phyloP scores from a whole-genome alignment of 2,113 vertebrate genomes.

The Alethe castanea region DNA sequence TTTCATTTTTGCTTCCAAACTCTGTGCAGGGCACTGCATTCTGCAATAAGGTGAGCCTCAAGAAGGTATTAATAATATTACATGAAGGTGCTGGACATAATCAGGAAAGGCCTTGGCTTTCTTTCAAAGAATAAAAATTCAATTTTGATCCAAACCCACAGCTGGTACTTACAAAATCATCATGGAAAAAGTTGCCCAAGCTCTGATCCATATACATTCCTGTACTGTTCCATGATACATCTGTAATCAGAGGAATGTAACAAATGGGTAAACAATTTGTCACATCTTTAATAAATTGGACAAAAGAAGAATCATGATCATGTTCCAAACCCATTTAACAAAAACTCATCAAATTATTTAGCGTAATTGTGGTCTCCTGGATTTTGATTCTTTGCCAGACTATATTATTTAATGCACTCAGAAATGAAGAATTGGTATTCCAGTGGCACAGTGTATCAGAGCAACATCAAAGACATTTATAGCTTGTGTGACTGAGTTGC shows the following conservation, averaged over 20 bases:
- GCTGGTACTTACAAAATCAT: neutral
- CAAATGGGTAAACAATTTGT: neutral
- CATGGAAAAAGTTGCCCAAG: neutral
- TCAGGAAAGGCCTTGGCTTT: neutral
- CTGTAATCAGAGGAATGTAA: neutral
- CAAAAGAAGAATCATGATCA: neutral
- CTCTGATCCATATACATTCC: neutral
- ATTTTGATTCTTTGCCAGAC: conserved; percentile 28
- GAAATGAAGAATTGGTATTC: conserved; percentile 37
- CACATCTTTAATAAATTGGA: neutral
- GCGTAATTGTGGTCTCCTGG: neutral
- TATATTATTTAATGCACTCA: conserved; percentile 15
- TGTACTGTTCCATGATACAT: neutral
- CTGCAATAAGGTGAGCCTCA: neutral
- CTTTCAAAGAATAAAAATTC: neutral
- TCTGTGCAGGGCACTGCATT: neutral
- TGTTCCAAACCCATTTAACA: conserved; percentile 3
- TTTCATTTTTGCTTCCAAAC: neutral
- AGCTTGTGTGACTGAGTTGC: neutral
- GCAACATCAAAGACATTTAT: conserved; percentile 35
- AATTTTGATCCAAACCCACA: neutral
- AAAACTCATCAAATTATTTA: conserved; percentile 20
- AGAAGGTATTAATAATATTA: neutral
- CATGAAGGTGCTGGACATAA: neutral
- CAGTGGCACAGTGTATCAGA: neutral